These are phyloP conservation scores for Caenorhabditis panamensis DNA, from an alignment of 2,888 invertebrate genomes.

Conservation along the genomic window DNA sequence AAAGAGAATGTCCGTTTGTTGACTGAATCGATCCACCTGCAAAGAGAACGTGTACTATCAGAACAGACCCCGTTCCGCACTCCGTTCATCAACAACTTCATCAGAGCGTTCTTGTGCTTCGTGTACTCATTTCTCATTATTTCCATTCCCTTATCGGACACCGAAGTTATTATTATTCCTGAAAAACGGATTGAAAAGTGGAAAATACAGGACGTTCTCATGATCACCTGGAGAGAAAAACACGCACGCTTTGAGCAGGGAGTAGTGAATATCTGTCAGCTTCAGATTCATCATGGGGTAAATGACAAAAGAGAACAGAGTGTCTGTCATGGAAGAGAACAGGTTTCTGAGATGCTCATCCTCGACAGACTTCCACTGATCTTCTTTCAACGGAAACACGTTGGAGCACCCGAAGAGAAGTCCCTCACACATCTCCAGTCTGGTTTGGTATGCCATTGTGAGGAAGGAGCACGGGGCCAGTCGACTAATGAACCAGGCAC, in stretches of 20 bases:
- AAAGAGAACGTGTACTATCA: not conserved
- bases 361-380: slow-evolving; percentile 44
- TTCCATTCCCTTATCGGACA: slow-evolving; percentile 47
- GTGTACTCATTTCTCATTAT: slow-evolving; percentile 49
- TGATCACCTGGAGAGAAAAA: slow-evolving; percentile 63
- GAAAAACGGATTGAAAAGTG: slow-evolving; percentile 6
- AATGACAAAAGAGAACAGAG: slow-evolving; percentile 60
- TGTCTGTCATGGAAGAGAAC: slow-evolving; percentile 50
- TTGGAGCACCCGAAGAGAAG: slow-evolving; percentile 65
- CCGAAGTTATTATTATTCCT: slow-evolving; percentile 31
- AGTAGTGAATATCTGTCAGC: slow-evolving; percentile 59
- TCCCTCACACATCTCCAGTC: slow-evolving; percentile 62
- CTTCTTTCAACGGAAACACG: slow-evolving; percentile 64
- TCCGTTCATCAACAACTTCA: slow-evolving; percentile 55
- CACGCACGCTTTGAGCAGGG: slow-evolving; percentile 65
- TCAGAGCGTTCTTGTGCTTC: slow-evolving; percentile 54
- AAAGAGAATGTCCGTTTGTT: slow-evolving; percentile 51
- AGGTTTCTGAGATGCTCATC: slow-evolving; percentile 40
- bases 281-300: slow-evolving; percentile 62
- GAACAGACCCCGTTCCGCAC: slow-evolving; percentile 9
- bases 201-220: too few species aligned
- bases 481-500: slow-evolving; percentile 62
- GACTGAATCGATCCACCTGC: slow-evolving; percentile 33
- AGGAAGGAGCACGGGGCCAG: slow-evolving; percentile 61
- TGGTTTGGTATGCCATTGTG: slow-evolving; percentile 62